Evolutionary conservation across 2,888 invertebrate genomes (phyloP), one percentile per base, ranked within the genome.

Genomic region (Nephrocerus scutellatus): DNA sequence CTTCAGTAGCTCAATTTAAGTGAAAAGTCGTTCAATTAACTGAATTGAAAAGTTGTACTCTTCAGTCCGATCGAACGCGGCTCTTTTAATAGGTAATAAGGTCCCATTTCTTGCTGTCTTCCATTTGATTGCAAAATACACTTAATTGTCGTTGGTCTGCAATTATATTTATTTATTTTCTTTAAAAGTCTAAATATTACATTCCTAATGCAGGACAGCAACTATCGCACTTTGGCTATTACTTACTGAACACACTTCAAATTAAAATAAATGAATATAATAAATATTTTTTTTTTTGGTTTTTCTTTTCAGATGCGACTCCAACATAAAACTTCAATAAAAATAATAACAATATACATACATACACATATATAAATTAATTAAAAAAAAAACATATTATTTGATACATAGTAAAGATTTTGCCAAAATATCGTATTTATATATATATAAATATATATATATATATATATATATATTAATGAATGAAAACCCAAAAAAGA

Each of bases 351-450:
- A 36, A 35, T 24, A 30, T 30, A 36, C 35, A 36, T 19, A 43
- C 30, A 44, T 40, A 38, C 21, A 30, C 8, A 35, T 22, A 33
- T 7, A 29, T 6, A 42, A 32, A 45, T 39, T 42, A 47, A 43
- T 43, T 43, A 34, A 29, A 22, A 30, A 39, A 19, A 43, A 18
- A 39, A 28, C 36, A 41, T 35, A 32, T 35, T 31, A 39, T 25
- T 25, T 40, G 30, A 40, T 29, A 30, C 37, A 45, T 40, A 26
- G 51, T 51, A 48, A 53, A 52, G 41, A 36, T 52, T 52, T 52
- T 52, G 52, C 52, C 52, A 52, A 56, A 55, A 48, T 52, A 55
- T 49, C 48, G 50, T 53, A 57, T 55, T 56, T 49, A 55, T 53
- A 47, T 49, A 54, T 49, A 53, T 14, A 33, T 10, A 33, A 19